A percentile compares a stretch with the other conserved stretches of the same genome.
Evolutionary conservation across 2,113 vertebrate genomes (phyloP).

Genomic region (Cairina moschata): DNA sequence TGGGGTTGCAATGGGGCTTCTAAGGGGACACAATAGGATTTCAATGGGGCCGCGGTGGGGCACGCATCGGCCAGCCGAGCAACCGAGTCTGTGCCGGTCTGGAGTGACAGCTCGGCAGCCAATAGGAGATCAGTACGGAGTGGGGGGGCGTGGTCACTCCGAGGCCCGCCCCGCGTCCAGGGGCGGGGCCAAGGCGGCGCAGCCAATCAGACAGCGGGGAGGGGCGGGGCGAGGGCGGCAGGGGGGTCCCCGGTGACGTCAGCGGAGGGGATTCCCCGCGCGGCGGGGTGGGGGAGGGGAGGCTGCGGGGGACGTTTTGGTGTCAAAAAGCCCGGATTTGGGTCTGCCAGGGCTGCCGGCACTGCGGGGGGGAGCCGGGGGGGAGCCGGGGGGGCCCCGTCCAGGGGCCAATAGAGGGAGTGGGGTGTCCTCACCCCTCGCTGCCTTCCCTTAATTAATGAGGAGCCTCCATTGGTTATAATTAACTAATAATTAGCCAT

Average conservation of each 20-base stretch:
- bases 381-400: not conserved
- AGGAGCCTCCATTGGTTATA: too few relatives aligned
- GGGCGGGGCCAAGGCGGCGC: not conserved
- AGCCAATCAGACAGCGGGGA: not conserved
- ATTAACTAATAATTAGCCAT: too few relatives aligned
- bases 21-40: too few relatives aligned
- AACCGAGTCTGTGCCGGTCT: accelerated
- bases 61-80: accelerated
- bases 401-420: not conserved
- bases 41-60: too few relatives aligned
- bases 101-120: not conserved
- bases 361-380: too few relatives aligned
- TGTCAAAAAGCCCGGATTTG: too few relatives aligned
- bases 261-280: not conserved
- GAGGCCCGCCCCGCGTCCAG: accelerated
- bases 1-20: too few relatives aligned
- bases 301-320: too few relatives aligned
- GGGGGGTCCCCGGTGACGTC: not conserved
- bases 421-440: too few relatives aligned
- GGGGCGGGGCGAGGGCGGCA: not conserved
- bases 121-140: accelerated
- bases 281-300: not conserved
- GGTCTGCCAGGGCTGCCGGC: too few relatives aligned
- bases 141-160: accelerated
- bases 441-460: too few relatives aligned